Evolutionary conservation across 2,113 vertebrate species (phyloP).

Genomic region (Chlamydotis undulata): DNA sequence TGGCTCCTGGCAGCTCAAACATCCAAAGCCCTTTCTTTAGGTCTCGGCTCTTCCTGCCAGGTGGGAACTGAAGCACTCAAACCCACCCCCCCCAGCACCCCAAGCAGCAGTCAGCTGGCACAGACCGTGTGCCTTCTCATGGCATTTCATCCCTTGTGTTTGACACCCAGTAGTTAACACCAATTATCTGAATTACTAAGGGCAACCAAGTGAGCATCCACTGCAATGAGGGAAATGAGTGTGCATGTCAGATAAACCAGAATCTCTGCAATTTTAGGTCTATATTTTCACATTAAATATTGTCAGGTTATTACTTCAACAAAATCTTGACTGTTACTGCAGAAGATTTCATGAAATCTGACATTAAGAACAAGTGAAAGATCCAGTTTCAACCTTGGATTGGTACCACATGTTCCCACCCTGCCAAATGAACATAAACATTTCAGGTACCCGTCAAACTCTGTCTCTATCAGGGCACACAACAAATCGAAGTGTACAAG

Average conservation of each 20-base stretch:
- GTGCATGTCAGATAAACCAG: not conserved
- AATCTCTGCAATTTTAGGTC: not conserved
- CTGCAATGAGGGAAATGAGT: not conserved
- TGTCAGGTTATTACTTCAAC: not conserved
- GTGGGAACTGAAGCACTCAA: not conserved
- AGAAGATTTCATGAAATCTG: not conserved
- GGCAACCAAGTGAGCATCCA: not conserved
- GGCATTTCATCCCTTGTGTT: not conserved
- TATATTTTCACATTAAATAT: not conserved
- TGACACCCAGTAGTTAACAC: not conserved
- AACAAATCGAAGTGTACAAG: not conserved
- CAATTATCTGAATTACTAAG: not conserved
- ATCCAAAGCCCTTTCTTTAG: not conserved
- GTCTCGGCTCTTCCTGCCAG: rapidly evolving
- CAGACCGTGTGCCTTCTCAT: not conserved
- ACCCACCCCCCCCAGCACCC: not conserved
- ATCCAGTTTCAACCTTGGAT: not conserved
- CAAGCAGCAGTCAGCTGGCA: not conserved
- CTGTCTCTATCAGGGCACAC: not conserved
- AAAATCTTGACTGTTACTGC: not conserved
- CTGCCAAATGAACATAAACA: not conserved
- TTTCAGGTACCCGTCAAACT: not conserved
- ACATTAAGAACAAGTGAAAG: not conserved
- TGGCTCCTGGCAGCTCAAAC: not conserved
- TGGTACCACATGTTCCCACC: not conserved